phyloP scores from a whole-genome alignment of 2,113 vertebrate species.

The Gallinago media region DNA sequence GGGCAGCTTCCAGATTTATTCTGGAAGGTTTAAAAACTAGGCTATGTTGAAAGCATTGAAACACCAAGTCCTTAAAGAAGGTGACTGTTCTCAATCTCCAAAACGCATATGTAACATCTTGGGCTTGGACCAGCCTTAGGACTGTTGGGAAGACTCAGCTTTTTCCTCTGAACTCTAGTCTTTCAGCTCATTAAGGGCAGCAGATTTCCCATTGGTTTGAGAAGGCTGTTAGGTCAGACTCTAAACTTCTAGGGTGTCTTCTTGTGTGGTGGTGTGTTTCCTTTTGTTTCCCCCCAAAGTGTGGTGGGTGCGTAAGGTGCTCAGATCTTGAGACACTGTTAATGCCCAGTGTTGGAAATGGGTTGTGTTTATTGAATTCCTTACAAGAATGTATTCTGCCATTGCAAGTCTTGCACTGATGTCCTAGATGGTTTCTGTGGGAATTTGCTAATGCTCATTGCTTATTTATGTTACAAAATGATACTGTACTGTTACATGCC shows the following conservation, averaged over 20 bases:
- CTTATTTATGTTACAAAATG: neutral
- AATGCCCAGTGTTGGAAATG: neutral
- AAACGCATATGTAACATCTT: fast-evolving
- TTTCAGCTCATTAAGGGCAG: neutral
- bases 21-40: neutral
- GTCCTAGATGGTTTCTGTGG: neutral
- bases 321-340: fast-evolving
- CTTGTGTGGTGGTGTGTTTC: neutral
- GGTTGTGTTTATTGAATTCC: neutral
- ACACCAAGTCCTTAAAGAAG: neutral
- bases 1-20: neutral
- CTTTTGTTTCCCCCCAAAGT: neutral
- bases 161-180: neutral
- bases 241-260: neutral
- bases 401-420: fast-evolving
- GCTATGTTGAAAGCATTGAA: neutral
- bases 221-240: neutral
- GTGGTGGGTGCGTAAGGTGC: neutral
- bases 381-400: neutral
- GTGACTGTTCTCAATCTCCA: neutral
- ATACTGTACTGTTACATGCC: fast-evolving
- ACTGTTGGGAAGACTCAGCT: neutral
- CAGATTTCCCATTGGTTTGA: neutral
- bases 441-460: neutral
- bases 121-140: neutral